Evolutionary conservation across 1,140 invertebrate genomes (phyloP).

Genomic region (Triops longicaudatus): DNA sequence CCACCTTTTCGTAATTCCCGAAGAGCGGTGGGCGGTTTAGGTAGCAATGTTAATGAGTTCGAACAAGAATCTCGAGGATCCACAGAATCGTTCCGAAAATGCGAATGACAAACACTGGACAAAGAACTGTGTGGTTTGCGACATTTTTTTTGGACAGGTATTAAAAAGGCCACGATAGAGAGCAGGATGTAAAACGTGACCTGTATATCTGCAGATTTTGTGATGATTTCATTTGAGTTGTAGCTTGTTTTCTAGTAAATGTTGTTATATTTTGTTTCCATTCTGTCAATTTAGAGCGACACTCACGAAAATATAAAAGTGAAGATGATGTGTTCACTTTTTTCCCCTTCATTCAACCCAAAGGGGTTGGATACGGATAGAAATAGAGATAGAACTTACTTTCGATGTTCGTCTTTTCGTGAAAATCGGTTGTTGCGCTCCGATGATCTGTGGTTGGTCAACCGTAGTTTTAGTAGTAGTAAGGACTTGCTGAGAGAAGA

Average conservation of each 20-base stretch:
- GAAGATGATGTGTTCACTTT: not conserved
- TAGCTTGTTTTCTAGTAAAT: not conserved
- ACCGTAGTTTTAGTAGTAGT: not conserved
- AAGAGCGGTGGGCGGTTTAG: too few species aligned
- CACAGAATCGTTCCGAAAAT: too few species aligned
- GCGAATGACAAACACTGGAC: too few species aligned
- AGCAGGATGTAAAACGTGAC: too few species aligned
- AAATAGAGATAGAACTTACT: not conserved
- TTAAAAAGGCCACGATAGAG: too few species aligned
- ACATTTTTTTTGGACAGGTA: too few species aligned
- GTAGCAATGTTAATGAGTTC: too few species aligned
- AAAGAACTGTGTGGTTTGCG: too few species aligned
- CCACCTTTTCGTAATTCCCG: too few species aligned
- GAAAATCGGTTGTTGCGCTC: slow-evolving; percentile 9
- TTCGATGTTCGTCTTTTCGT: not conserved
- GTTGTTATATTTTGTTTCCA: not conserved
- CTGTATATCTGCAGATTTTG: too few species aligned
- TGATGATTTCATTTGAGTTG: not conserved
- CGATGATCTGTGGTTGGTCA: not conserved
- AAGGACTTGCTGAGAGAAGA: too few species aligned
- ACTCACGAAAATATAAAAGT: not conserved
- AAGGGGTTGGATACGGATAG: not conserved
- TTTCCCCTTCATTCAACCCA: not conserved
- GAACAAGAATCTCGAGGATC: too few species aligned
- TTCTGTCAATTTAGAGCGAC: not conserved